These are phyloP conservation scores for Clarias laeviceps DNA, from an alignment of 2,797 vertebrate genomes.

Conservation along the genomic window DNA sequence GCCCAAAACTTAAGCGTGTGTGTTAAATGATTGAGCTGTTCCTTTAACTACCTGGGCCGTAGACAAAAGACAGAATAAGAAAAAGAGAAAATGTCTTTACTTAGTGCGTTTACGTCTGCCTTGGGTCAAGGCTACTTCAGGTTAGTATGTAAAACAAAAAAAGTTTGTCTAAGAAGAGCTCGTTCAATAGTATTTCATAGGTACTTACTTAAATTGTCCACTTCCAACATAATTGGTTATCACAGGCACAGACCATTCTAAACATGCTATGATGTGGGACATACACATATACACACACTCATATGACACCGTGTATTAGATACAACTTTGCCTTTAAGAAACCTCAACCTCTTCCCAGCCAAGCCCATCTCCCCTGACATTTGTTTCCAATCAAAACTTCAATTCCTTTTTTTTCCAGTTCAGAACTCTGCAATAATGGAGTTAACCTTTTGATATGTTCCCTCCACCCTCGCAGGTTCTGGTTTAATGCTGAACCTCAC, in stretches of 20 bases:
- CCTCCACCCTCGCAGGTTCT: constrained; percentile 35
- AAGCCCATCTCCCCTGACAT: constrained; percentile 73
- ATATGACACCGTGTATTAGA: constrained; percentile 37
- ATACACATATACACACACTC: constrained; percentile 7
- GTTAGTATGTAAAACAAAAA: constrained; percentile 32
- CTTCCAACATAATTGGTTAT: background rate
- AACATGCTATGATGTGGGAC: constrained; percentile 30
- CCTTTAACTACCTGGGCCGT: background rate
- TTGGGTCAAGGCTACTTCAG: constrained; percentile 2
- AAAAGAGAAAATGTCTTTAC: background rate
- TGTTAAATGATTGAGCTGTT: background rate
- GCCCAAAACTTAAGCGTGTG: constrained; percentile 28
- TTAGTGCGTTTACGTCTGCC: constrained; percentile 23
- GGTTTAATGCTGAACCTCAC: constrained; percentile 45
- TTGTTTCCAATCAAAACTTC: constrained; percentile 77
- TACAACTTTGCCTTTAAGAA: constrained; percentile 38
- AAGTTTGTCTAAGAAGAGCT: constrained; percentile 15
- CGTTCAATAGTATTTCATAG: constrained; percentile 24
- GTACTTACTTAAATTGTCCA: constrained; percentile 3
- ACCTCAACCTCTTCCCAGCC: constrained; percentile 47
- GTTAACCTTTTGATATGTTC: constrained; percentile 71
- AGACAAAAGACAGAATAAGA: constrained; percentile 27
- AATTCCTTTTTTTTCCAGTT: constrained; percentile 69
- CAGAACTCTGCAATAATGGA: constrained; percentile 72
- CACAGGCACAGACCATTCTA: background rate